A percentile compares a stretch with the other conserved stretches of the same genome.
These are phyloP conservation scores for Eupithecia subfuscata DNA, from an alignment of 2,888 invertebrate genomes.

Conservation along the genomic window DNA sequence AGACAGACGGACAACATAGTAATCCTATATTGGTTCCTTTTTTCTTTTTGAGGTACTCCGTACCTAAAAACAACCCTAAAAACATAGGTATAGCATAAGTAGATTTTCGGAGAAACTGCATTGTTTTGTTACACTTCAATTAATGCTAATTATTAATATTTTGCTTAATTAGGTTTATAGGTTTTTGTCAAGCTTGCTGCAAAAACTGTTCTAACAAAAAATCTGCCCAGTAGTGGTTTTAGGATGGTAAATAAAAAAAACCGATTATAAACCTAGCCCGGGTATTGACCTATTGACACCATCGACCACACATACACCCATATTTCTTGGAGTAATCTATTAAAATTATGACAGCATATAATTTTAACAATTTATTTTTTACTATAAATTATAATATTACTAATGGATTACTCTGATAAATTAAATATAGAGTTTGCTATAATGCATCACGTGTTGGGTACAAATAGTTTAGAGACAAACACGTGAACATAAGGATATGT, in stretches of 20 bases:
- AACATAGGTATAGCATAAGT: not conserved
- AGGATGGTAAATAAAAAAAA: not conserved
- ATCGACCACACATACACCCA: not conserved
- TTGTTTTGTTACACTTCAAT: not conserved
- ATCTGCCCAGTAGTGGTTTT: not conserved
- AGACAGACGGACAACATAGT: too few species aligned
- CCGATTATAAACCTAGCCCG: not conserved
- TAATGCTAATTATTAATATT: not conserved
- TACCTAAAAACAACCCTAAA: too few species aligned
- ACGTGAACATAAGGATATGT: not conserved
- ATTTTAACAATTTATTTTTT: not conserved
- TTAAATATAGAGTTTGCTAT: not conserved
- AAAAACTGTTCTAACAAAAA: not conserved
- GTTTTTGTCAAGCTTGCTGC: not conserved
- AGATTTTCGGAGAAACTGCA: not conserved
- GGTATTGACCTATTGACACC: slow-evolving; percentile 11
- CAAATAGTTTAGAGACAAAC: not conserved
- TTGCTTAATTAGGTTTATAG: not conserved
- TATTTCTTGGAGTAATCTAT: not conserved
- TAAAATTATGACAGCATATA: slow-evolving; percentile 4
- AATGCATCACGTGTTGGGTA: not conserved
- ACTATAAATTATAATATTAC: not conserved
- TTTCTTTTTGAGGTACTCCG: too few species aligned
- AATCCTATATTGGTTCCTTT: too few species aligned
- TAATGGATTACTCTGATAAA: not conserved